These are phyloP conservation scores for Syngnathus typhle DNA, from an alignment of 2,113 vertebrate genomes.

Conservation along the genomic window DNA sequence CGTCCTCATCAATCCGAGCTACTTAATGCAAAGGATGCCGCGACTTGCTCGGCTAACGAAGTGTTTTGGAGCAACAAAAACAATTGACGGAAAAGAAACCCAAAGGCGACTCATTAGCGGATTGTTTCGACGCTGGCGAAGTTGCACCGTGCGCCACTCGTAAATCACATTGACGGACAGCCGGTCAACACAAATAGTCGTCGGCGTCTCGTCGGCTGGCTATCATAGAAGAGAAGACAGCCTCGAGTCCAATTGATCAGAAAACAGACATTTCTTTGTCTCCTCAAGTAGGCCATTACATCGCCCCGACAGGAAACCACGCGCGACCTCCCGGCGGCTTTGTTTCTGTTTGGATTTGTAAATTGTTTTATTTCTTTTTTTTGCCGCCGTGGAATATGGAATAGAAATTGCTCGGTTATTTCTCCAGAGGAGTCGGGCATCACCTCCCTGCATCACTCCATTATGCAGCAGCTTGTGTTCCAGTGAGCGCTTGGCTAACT, in stretches of 20 bases:
- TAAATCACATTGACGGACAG: slow-evolving; percentile 94
- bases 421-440: slow-evolving; percentile 82
- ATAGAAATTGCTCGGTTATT: slow-evolving; percentile 99
- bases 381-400: slow-evolving; percentile 89
- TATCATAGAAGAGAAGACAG: slow-evolving; percentile 72
- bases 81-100: slow-evolving; percentile 16
- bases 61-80: slow-evolving; percentile 4
- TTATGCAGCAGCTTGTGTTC: slow-evolving; percentile 98
- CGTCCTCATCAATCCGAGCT: neutral
- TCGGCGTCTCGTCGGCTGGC: slow-evolving; percentile 44
- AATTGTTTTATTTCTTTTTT: slow-evolving; percentile 82
- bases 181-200: slow-evolving; percentile 56
- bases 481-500: slow-evolving; percentile 91
- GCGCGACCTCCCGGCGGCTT: slow-evolving; percentile 92
- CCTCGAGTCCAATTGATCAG: slow-evolving; percentile 52
- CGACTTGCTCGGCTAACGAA: slow-evolving; percentile 9
- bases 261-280: slow-evolving; percentile 41
- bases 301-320: slow-evolving; percentile 82
- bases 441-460: slow-evolving; percentile 84
- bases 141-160: slow-evolving; percentile 80
- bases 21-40: slow-evolving; percentile 1
- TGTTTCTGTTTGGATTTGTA: slow-evolving; percentile 99
- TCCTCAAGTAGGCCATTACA: slow-evolving; percentile 90
- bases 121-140: slow-evolving; percentile 52
- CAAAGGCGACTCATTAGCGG: slow-evolving; percentile 37